A percentile compares a stretch with the other conserved stretches of the same genome.
These are phyloP conservation scores for Laticauda laticaudata DNA, from an alignment of 2,113 vertebrate genomes.

Conservation along the genomic window DNA sequence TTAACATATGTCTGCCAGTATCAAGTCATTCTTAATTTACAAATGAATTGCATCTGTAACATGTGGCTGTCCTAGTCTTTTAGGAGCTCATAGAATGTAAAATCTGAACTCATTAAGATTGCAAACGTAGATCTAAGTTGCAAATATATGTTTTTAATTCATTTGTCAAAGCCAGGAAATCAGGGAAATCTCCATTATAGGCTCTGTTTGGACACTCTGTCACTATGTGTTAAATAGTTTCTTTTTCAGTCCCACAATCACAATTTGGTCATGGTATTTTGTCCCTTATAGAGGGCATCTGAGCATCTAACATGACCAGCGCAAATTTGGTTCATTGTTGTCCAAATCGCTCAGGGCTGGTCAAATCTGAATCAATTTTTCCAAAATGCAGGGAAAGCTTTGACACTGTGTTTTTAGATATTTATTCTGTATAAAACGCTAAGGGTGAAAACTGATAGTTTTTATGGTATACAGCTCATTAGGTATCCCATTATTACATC, in stretches of 20 bases:
- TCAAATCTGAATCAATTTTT: not conserved
- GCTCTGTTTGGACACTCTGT: not conserved
- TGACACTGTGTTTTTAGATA: not conserved
- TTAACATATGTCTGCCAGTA: not conserved
- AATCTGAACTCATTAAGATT: not conserved
- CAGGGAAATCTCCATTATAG: not conserved
- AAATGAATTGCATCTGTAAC: not conserved
- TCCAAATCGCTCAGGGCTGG: not conserved
- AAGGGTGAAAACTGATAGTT: not conserved
- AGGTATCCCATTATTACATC: not conserved
- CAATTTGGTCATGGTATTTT: not conserved
- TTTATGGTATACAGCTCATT: not conserved
- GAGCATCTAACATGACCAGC: not conserved
- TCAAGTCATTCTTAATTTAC: not conserved
- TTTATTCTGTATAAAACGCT: not conserved
- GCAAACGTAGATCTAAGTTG: not conserved
- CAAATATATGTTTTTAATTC: not conserved
- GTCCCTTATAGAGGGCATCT: not conserved
- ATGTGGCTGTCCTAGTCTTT: too few species aligned
- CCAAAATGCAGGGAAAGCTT: not conserved
- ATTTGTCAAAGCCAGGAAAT: not conserved
- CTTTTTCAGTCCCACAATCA: not conserved
- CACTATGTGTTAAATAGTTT: not conserved
- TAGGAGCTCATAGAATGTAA: not conserved
- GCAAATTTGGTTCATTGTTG: not conserved